Evolutionary conservation across 2,888 invertebrate genomes (phyloP).

Genomic region (Melangyna quadrimaculata): DNA sequence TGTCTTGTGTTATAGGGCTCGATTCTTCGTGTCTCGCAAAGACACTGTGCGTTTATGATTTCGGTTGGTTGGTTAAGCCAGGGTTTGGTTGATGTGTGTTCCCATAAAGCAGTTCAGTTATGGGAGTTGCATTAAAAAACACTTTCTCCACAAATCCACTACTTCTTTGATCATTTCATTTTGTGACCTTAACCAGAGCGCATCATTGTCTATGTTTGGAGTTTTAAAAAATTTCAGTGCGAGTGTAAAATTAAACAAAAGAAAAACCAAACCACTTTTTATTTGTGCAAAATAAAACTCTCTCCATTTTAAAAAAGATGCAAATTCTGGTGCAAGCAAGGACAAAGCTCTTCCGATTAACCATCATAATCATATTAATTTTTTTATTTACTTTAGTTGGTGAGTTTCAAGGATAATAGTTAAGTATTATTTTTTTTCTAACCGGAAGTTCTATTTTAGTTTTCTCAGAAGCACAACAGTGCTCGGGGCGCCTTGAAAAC

Average conservation of each 20-base stretch:
- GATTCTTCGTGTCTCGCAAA: constrained; percentile 64
- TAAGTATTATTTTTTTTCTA: neutral
- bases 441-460: neutral
- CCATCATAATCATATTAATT: neutral
- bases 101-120: constrained; percentile 64
- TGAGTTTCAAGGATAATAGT: constrained; percentile 8
- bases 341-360: constrained; percentile 12
- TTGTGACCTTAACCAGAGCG: constrained; percentile 70
- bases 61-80: constrained; percentile 28
- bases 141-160: constrained; percentile 69
- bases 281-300: constrained; percentile 17
- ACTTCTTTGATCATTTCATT: constrained; percentile 68
- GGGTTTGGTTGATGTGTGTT: constrained; percentile 23
- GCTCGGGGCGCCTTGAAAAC: constrained; percentile 85
- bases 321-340: constrained; percentile 32
- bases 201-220: constrained; percentile 54
- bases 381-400: constrained; percentile 38
- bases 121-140: constrained; percentile 64
- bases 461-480: constrained; percentile 79
- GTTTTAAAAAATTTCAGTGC: neutral
- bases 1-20: constrained; percentile 54
- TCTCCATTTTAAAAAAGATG: constrained; percentile 42
- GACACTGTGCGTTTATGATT: constrained; percentile 66
- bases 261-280: neutral
- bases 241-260: neutral